Conservation (phyloP, 92 coral and sea anemone genomes). For the Siderastrea radians region DNA sequence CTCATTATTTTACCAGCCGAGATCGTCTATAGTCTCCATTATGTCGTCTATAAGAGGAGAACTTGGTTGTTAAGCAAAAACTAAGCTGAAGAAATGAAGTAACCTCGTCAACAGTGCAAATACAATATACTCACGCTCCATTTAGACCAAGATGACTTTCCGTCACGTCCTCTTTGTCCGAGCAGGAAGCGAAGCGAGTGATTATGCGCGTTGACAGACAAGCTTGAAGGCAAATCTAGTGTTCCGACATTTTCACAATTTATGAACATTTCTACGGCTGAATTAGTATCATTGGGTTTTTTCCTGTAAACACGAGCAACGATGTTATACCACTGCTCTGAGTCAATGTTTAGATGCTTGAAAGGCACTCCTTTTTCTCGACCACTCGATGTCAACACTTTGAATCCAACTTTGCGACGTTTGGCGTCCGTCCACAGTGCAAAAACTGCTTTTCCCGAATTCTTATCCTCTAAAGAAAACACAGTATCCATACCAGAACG, state of each 20-base stretch:
- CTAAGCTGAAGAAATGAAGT: no score
- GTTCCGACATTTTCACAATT: constrained; percentile 20
- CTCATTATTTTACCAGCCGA: no score
- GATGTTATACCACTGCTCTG: constrained; percentile 2
- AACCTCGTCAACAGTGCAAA: background rate
- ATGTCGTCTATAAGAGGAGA: no score
- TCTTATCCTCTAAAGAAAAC: constrained; percentile 29
- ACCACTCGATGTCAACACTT: background rate
- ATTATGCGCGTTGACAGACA: background rate
- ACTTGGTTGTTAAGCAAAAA: no score
- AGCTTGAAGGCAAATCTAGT: background rate
- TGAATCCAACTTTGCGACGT: constrained; percentile 19
- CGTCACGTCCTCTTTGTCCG: constrained; percentile 17
- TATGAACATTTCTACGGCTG: constrained; percentile 13
- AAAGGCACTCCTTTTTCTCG: constrained; percentile 13
- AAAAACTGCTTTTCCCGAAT: constrained; percentile 20
- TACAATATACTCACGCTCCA: constrained; percentile 17
- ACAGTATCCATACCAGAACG: constrained; percentile 15
- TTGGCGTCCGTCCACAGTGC: constrained; percentile 28
- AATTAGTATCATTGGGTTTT: background rate
- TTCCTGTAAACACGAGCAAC: constrained; percentile 13
- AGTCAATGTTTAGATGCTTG: constrained; percentile 19
- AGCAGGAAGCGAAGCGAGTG: constrained; percentile 35
- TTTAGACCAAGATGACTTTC: constrained; percentile 19
- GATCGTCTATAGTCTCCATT: no score